Base-by-base conservation (phyloP, 2,113 vertebrate species). In the Puffinus mauretanicus region DNA sequence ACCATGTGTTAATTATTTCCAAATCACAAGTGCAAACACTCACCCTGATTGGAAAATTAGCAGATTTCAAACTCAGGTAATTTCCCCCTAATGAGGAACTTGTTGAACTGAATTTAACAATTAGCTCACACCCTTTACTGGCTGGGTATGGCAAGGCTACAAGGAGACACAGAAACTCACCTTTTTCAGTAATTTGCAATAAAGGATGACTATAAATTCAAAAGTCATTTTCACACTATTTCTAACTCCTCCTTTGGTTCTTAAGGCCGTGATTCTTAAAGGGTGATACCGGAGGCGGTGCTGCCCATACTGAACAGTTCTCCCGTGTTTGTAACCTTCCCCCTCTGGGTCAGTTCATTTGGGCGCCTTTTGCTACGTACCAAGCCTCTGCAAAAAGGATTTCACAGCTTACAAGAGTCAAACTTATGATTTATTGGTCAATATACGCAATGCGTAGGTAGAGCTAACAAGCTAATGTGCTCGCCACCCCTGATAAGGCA, bases 41-140 rank as follows among this genome's bases (percentile, higher is more conserved):
- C 98, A 98, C 95, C 96, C 97, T 98, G 98, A 98, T 98, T 98
- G 98, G 98, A 98, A 98, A 98, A 98, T 98, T 98, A 98, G 98
- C 97, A 98, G 97, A 98, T 98, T 98, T 97, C 97, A 97, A 98
- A 98, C 97, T 98, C 98, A 81, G 97, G 97, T 98, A 98, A 98
- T 98, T 98, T 98, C 82, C 71, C 91, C 96, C 97, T 98, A 98
- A 98, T 98, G 98, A 98, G 98, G 96, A 98, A 98, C 98, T 98
- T 98, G 98, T 98, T 98, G 98, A 98, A 97, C 97, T 97, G 98
- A 98, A 98, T 98, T 98, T 98, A 98, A 98, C 98, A 97, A 98
- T 98, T 98, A 98, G 97, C 95, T 98, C 96, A 98, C 97, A 98
- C 94, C 93, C 96, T 97, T 98, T 98, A 96, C 96, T 97, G 96